Conservation (phyloP, 2,113 vertebrate genomes). For the Anhinga anhinga region DNA sequence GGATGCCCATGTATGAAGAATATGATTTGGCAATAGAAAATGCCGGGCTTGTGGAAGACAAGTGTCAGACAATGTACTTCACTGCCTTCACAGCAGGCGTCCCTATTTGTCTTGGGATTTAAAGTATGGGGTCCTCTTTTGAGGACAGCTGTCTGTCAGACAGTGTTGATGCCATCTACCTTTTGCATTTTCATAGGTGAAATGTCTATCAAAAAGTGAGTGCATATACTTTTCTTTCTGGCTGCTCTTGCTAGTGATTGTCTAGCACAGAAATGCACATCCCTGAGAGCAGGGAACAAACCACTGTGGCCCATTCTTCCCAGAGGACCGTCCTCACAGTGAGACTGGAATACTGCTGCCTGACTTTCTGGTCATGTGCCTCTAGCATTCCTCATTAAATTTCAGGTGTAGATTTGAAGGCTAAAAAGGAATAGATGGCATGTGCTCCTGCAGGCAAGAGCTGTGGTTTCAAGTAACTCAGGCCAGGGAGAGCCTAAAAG, state of each 20-base stretch:
- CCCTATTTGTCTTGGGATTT: neutral
- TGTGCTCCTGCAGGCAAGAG: neutral
- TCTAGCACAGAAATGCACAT: neutral
- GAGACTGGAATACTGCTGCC: neutral
- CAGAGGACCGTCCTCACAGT: neutral
- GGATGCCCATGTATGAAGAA: neutral
- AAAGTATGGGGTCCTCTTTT: neutral
- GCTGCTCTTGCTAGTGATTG: neutral
- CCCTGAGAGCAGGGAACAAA: neutral
- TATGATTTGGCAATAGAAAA: neutral
- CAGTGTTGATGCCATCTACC: neutral
- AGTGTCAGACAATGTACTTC: neutral
- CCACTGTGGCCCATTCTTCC: neutral
- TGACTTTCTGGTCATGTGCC: neutral
- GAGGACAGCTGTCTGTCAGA: neutral
- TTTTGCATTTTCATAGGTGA: neutral
- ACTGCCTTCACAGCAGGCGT: neutral
- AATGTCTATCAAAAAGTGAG: neutral
- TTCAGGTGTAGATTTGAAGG: neutral
- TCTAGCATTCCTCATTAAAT: neutral
- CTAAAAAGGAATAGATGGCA: neutral
- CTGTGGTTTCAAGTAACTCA: neutral
- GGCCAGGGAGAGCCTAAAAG: neutral
- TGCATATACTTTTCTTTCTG: neutral
- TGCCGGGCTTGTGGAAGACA: neutral